Base-by-base conservation (phyloP, 2,888 invertebrate species). In the Lottia scabra region DNA sequence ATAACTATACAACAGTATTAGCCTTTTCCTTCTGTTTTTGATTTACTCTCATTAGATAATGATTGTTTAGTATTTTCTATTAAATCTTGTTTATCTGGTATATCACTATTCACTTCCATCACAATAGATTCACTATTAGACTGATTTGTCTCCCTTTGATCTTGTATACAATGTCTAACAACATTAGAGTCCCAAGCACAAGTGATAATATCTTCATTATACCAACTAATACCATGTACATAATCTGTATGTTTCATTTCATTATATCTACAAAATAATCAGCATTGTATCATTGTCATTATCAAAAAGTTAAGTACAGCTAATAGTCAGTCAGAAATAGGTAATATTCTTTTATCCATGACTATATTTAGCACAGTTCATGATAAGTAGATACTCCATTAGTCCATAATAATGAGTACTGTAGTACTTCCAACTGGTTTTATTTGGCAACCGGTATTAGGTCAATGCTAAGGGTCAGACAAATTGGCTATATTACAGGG, bases 151-250 rank as follows among this genome's bases (percentile, higher is more conserved):
- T 15, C 65, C 3, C 64, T 19, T 15, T 44, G 8, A 16, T 56
- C 68, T 27, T 19, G 67, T 30, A 71, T 46, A 43, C 48, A 48
- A 64, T 77, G 77, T 46, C 30, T 45, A 15, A 68, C 45, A 3
- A 85, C 79, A 62, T 70, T 71, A 10, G 80, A 82, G 83, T 92
- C 92, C 91, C 93, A 93, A 19, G 92, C 92, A 87, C 93, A 93
- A 4, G 92, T 91, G 78, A 91, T 91, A 71, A 93, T 89, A 68
- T 88, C 85, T 67, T 84, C 78, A 27, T 89, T 86, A 73, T 86
- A 84, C 93, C 93, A 93, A 5, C 91, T 89, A 19, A 93, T 80
- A 56, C 92, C 92, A 75, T 92, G 90, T 15, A 92, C 92, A 84
- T 92, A 91, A 79, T 91, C 92, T 27, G 74, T 81, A 82, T 93